Conservation (phyloP, 2,113 vertebrate species). For the Sardina pilchardus region DNA sequence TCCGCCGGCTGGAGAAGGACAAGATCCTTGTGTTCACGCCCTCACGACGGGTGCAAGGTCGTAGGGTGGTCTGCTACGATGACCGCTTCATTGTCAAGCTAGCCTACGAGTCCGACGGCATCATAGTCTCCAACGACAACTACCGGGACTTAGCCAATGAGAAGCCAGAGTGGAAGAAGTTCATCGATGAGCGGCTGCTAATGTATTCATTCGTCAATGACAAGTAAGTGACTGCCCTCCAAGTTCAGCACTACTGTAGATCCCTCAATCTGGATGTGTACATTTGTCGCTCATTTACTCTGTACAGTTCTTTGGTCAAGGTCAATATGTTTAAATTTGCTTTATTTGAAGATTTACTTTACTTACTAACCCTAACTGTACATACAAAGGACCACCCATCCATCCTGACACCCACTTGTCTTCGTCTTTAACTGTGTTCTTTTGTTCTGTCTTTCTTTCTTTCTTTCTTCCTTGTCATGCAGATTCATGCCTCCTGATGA, state of each 20-base stretch:
- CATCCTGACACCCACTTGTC: neutral
- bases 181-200: slow-evolving; percentile 92
- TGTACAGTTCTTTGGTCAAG: too few relatives aligned
- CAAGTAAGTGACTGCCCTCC: slow-evolving; percentile 80
- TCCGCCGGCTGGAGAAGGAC: slow-evolving; percentile 92
- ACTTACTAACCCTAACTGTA: too few relatives aligned
- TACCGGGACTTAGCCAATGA: slow-evolving; percentile 95
- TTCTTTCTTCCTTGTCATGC: slow-evolving; percentile 7
- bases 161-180: slow-evolving; percentile 98
- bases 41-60: slow-evolving; percentile 89
- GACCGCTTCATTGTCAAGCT: slow-evolving; percentile 96
- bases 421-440: neutral
- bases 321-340: too few relatives aligned
- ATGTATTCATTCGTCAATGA: slow-evolving; percentile 99
- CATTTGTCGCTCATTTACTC: too few relatives aligned
- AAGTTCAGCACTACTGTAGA: too few relatives aligned
- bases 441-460: neutral
- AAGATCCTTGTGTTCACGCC: slow-evolving; percentile 96
- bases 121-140: slow-evolving; percentile 98
- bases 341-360: too few relatives aligned
- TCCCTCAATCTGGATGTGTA: too few relatives aligned
- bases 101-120: slow-evolving; percentile 93
- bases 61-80: slow-evolving; percentile 95
- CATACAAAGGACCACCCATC: neutral
- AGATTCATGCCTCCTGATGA: slow-evolving; percentile 98